Evolutionary conservation across 2,797 vertebrate species (phyloP).

Genomic region (Lophotriccus pileatus): DNA sequence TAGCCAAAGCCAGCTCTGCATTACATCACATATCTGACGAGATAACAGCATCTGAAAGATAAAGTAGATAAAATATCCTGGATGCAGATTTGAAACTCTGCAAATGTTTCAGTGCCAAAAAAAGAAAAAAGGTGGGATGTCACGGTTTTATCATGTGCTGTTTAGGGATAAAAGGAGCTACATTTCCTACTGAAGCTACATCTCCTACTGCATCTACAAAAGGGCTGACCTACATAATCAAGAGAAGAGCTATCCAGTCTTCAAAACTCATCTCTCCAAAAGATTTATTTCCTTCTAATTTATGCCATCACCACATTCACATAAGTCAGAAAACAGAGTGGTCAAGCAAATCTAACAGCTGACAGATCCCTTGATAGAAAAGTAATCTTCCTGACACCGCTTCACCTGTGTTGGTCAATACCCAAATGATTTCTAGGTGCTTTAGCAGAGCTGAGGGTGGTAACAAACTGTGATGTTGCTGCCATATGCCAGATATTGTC

Average conservation of each 20-base stretch:
- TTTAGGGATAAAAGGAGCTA: background rate
- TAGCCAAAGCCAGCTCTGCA: background rate
- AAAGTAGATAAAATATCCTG: background rate
- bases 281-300: background rate
- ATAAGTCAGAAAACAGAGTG: background rate
- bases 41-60: background rate
- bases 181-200: background rate
- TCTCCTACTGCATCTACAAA: background rate
- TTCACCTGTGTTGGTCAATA: background rate
- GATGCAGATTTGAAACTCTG: background rate
- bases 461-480: accelerated
- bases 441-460: background rate
- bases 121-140: background rate
- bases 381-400: background rate
- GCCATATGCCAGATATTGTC: background rate
- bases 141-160: background rate
- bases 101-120: background rate
- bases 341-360: background rate
- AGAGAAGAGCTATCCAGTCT: background rate
- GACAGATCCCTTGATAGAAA: background rate
- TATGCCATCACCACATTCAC: background rate
- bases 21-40: background rate
- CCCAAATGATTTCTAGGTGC: background rate
- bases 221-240: background rate
- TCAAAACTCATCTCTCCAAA: background rate